These are phyloP conservation scores for Mus spretus DNA, from an alignment of 2,797 vertebrate genomes.

Conservation along the genomic window DNA sequence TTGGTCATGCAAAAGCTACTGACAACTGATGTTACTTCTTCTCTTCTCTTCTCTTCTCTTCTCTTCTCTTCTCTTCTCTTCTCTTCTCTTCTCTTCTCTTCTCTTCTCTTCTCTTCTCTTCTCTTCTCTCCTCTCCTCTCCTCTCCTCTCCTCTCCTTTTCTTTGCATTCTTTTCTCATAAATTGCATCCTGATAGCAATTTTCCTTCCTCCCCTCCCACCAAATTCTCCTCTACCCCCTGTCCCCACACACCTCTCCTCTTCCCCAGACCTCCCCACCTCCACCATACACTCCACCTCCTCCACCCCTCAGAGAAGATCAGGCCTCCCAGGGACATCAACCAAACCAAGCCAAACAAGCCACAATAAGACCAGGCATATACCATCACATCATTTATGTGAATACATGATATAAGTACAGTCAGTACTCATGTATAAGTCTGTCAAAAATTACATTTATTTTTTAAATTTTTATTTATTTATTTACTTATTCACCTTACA, in stretches of 20 bases:
- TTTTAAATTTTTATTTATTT: no score
- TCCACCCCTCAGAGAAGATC: not conserved
- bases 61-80: not conserved
- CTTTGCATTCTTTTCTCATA: not conserved
- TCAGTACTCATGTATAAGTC: not conserved
- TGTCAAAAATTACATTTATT: not conserved
- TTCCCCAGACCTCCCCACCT: not conserved
- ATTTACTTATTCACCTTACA: no score
- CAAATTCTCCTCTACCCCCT: not conserved
- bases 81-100: no score
- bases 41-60: no score
- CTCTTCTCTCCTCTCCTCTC: no score
- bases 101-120: accelerated
- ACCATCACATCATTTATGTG: not conserved
- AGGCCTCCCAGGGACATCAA: not conserved
- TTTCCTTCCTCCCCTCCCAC: not conserved
- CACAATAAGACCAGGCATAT: not conserved
- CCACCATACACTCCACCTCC: not conserved
- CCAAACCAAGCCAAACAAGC: not conserved
- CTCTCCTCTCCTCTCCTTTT: not conserved
- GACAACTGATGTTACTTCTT: not conserved
- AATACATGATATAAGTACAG: not conserved
- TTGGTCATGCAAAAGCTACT: not conserved
- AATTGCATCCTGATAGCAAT: not conserved
- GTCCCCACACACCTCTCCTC: not conserved